Evolutionary conservation across 2,888 invertebrate species (phyloP), one percentile per base, ranked within the genome.

Genomic region (Luperina nickerlii): DNA sequence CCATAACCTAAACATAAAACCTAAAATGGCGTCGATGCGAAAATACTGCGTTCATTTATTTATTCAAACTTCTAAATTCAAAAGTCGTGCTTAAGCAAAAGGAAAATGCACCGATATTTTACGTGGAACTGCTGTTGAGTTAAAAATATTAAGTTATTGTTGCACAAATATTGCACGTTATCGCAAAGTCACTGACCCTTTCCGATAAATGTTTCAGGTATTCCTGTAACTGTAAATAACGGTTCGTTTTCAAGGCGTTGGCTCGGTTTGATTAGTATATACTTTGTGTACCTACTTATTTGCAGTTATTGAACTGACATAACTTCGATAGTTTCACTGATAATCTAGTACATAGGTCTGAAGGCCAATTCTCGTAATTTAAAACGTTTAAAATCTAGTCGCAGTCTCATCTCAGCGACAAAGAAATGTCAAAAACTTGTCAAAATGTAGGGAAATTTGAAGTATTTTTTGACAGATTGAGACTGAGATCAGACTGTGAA

Each of bases 131-230:
- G 45, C 4, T n/a, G 32, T 70, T 75, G 62, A 73, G 73, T 74
- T 82, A 66, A 84, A 83, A 81, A 78, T 84, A 82, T 84, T 84
- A 76, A 69, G 69, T 78, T 84, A 82, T 83, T 80, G 71, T 57
- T 79, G 80, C 75, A 82, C 86, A 86, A 81, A 79, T 87, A 86
- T 74, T 77, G 51, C 54, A 65, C 65, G 80, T 86, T 89, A 88
- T 89, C 89, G 63, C 63, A 48, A 75, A 82, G 88, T 84, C 88
- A 78, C 15, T 78, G 89, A 90, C 89, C 91, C 76, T 71, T 86
- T 80, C 86, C 87, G 84, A 84, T 84, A 84, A 90, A 81, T 80
- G 85, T 74, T 88, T 84, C 90, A 90, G 91, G 90, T 90, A 90
- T 86, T 84, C 85, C 85, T 81, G 87, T 81, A 83, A 83, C 86